Evolutionary conservation across 1,140 invertebrate genomes (phyloP).

Genomic region (Drosophila ambigua): DNA sequence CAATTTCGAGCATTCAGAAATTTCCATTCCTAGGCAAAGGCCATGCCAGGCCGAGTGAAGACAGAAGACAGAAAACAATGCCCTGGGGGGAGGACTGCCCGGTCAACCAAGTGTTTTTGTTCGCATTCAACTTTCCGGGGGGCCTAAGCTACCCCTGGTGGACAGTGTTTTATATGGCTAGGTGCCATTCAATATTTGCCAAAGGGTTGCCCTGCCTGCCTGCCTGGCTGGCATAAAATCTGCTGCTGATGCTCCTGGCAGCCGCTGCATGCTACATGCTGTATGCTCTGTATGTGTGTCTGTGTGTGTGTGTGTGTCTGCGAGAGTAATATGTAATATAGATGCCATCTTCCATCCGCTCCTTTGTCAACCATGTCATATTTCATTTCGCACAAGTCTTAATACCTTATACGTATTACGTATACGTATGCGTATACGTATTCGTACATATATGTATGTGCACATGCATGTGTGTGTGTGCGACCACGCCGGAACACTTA

Average conservation of each 20-base stretch:
- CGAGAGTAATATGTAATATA: conserved; percentile 56
- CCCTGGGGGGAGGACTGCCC: too few relatives aligned
- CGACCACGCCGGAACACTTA: conserved; percentile 54
- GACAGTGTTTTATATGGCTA: not conserved
- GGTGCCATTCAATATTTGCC: conserved; percentile 51
- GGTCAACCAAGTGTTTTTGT: too few relatives aligned
- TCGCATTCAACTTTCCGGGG: too few relatives aligned
- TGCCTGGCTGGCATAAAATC: conserved; percentile 3
- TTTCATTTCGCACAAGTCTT: conserved; percentile 75
- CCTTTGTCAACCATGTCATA: conserved; percentile 79
- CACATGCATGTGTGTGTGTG: conserved; percentile 1
- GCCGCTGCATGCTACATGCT: conserved; percentile 14
- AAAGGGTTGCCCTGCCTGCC: conserved; percentile 35
- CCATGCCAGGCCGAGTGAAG: too few relatives aligned
- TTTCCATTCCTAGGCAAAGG: too few relatives aligned
- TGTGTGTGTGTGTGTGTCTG: conserved; percentile 10
- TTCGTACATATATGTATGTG: conserved; percentile 14
- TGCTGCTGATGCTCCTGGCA: not conserved
- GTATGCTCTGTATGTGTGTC: conserved; percentile 7
- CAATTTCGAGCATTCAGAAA: too few relatives aligned
- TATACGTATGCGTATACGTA: conserved; percentile 24
- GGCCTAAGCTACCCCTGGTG: conserved; percentile 20
- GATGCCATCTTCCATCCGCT: conserved; percentile 58
- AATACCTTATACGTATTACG: conserved; percentile 62
- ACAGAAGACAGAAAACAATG: too few relatives aligned